phyloP scores from a whole-genome alignment of 1,140 invertebrate genomes.

The Danaus plexippus region DNA sequence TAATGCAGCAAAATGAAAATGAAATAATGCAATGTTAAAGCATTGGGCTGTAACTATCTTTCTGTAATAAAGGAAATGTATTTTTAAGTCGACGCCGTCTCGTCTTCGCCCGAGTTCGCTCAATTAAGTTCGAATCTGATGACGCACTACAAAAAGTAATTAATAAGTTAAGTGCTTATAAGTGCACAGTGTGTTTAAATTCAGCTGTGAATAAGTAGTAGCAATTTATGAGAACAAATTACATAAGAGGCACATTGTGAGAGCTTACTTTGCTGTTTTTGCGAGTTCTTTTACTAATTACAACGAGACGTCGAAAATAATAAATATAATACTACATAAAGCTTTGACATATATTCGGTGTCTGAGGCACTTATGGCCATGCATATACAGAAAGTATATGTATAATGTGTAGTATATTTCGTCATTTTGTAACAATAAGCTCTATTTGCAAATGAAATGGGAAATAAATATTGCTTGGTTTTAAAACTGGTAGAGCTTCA shows the following conservation, averaged over 20 bases:
- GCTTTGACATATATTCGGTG: too few relatives aligned
- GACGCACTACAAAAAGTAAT: slow-evolving; percentile 26
- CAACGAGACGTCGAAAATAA: too few relatives aligned
- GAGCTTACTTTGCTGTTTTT: not conserved
- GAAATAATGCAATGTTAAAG: slow-evolving; percentile 32
- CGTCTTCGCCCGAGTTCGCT: slow-evolving; percentile 34
- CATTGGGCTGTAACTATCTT: slow-evolving; percentile 34
- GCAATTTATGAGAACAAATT: not conserved
- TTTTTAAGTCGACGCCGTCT: slow-evolving; percentile 50
- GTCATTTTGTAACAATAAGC: too few relatives aligned
- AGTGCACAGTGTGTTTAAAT: slow-evolving; percentile 5
- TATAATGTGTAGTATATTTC: too few relatives aligned
- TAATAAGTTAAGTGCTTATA: slow-evolving; percentile 22
- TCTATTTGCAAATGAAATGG: too few relatives aligned
- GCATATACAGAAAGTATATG: too few relatives aligned
- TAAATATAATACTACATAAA: too few relatives aligned
- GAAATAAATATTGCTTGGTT: too few relatives aligned
- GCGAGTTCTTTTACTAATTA: too few relatives aligned
- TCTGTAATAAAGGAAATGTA: slow-evolving; percentile 41
- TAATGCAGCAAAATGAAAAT: slow-evolving; percentile 23
- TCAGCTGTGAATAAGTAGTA: too few relatives aligned
- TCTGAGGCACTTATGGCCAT: too few relatives aligned
- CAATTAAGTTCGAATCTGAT: slow-evolving; percentile 39
- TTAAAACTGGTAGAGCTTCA: too few relatives aligned
- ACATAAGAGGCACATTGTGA: slow-evolving; percentile 1